Percentiles rank a stretch among this genome's conserved stretches.
Evolutionary conservation across 2,888 invertebrate genomes (phyloP).

Genomic region (Conchocele bisecta): DNA sequence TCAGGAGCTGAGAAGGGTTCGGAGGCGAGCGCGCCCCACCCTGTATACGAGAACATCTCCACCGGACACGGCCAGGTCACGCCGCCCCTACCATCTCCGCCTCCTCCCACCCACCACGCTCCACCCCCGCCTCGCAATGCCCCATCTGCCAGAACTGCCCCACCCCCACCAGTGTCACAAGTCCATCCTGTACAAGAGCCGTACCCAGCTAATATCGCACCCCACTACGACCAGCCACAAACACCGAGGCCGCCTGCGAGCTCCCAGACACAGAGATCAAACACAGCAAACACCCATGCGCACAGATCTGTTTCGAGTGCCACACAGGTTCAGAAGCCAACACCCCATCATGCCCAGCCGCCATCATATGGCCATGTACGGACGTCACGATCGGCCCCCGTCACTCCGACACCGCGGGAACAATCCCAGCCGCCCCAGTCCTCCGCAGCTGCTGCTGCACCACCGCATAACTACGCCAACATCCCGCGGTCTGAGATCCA

Average conservation of each 20-base stretch:
- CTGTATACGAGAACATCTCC: slow-evolving; percentile 60
- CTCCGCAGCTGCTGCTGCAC: no score
- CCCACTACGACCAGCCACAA: background rate
- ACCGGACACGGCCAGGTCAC: slow-evolving; percentile 29
- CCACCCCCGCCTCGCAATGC: slow-evolving; percentile 19
- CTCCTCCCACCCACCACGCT: slow-evolving; percentile 16
- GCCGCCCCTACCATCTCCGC: slow-evolving; percentile 31
- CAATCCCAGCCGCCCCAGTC: background rate
- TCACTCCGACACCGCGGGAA: slow-evolving; percentile 42
- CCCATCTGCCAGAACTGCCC: slow-evolving; percentile 5
- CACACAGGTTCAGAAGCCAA: slow-evolving; percentile 11
- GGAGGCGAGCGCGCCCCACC: slow-evolving; percentile 37
- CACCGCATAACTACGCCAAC: background rate
- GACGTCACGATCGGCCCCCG: slow-evolving; percentile 37
- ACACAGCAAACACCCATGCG: background rate
- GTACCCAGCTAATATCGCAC: background rate
- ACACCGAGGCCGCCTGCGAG: no score
- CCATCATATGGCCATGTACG: slow-evolving; percentile 30
- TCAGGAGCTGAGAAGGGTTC: slow-evolving; percentile 48
- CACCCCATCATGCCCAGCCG: slow-evolving; percentile 15
- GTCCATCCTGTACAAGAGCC: background rate
- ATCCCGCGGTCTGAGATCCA: background rate
- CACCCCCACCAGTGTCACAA: slow-evolving; percentile 7
- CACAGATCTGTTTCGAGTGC: background rate
- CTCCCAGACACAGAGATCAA: background rate